Evolutionary conservation across 1,140 invertebrate species (phyloP), one percentile per base, ranked within the genome.

Genomic region (Drosophila ironensis): DNA sequence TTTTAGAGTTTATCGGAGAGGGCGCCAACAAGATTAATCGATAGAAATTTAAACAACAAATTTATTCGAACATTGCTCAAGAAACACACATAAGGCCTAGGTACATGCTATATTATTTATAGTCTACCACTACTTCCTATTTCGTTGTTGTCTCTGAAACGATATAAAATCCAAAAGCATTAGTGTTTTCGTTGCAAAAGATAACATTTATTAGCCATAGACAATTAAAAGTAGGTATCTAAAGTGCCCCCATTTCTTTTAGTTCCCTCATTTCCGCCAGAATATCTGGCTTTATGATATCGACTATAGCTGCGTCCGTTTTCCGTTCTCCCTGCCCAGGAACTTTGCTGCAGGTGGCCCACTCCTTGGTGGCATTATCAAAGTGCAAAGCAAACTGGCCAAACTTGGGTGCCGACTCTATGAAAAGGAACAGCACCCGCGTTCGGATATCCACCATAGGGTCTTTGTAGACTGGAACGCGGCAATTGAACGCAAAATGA

Each of bases 351-450:
- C 61, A 81, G 1, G 20, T 30, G 5, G 57, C 72, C 68, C 72
- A 84, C 4, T 59, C 61, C 3, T 41, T 46, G 1, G 52, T 16
- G 2, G 37, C 60, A 27, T 48, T 64, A 16, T 76, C 68, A 9
- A 16, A 81, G 0, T 44, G 14, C 0, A 77, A 12, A 7, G 37
- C 37, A 27, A 81, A 69, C 7, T 17, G 37, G 0, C 41, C 45
- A 4, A 81, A 81, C 0, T 14, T 37, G 3, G 68, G 52, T 4
- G 68, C 30, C 4, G 25, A 8, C 8, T 45, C 41, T 4, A 81
- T 64, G 4, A 81, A 69, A 0, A 16, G n/a, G 6, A n/a, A 30
- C 0, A 81, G 9, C 0, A 81, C 72, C 0, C 78, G 54, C 3
- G 1, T 20, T 1, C 72, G 72, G 2, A 81, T 4, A 51, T 81